phyloP scores from a whole-genome alignment of 92 coral and sea anemone genomes.

The Zoanthus gigantus region DNA sequence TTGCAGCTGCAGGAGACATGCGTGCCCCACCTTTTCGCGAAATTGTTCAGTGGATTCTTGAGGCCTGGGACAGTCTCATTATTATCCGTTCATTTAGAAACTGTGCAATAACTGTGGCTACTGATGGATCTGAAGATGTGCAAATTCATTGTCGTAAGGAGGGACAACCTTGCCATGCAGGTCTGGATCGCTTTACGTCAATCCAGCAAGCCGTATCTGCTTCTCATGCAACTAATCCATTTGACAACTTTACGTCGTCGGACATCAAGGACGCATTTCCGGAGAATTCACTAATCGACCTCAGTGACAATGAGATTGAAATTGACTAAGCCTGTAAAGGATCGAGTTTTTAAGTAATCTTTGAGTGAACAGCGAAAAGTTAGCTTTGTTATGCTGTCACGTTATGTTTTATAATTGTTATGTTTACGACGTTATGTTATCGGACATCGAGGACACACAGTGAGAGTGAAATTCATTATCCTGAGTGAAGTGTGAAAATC shows the following conservation, averaged over 20 bases:
- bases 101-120: neutral
- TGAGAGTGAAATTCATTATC: no score
- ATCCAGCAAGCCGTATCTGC: conserved; percentile 48
- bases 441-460: no score
- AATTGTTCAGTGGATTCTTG: conserved; percentile 55
- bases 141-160: conserved; percentile 56
- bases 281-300: conserved; percentile 42
- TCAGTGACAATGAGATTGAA: conserved; percentile 54
- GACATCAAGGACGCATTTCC: conserved; percentile 56
- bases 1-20: conserved; percentile 39
- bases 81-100: neutral
- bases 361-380: no score
- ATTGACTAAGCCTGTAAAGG: conserved; percentile 13
- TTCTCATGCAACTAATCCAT: conserved; percentile 52
- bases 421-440: no score
- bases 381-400: no score
- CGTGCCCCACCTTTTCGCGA: conserved; percentile 46
- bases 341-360: no score
- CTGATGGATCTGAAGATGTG: conserved; percentile 51
- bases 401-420: no score
- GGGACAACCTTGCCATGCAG: conserved; percentile 53
- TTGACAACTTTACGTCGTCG: conserved; percentile 44
- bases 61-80: conserved; percentile 54
- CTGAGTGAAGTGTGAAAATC: no score
- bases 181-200: conserved; percentile 24